Percentiles rank a stretch among this genome's conserved stretches.
Conservation (phyloP, 2,888 invertebrate species). For the Conistra vaccinii region DNA sequence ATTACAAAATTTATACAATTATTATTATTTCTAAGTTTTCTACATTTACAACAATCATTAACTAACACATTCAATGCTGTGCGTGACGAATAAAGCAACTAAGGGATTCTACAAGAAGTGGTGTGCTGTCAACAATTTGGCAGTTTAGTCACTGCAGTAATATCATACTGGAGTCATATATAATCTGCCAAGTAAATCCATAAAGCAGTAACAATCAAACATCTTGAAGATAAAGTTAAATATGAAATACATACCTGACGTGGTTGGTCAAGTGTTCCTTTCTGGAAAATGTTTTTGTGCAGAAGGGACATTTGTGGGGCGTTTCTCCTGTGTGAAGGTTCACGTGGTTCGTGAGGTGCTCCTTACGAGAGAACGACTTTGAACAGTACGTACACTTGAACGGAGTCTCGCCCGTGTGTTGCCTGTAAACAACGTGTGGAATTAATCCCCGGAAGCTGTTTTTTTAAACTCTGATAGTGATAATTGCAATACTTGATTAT, state of each 20-base stretch:
- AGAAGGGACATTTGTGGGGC: conserved; percentile 94
- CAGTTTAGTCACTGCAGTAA: conserved; percentile 14
- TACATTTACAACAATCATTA: conserved; percentile 27
- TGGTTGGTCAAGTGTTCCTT: conserved; percentile 94
- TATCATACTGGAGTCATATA: conserved; percentile 4
- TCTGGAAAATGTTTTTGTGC: conserved; percentile 93
- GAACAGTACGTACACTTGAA: conserved; percentile 94
- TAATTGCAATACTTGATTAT: conserved; percentile 2
- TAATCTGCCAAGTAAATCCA: conserved; percentile 10
- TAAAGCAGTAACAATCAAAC: background rate
- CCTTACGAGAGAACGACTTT: conserved; percentile 93
- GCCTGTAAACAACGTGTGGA: conserved; percentile 82
- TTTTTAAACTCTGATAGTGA: conserved; percentile 3
- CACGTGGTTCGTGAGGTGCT: conserved; percentile 96
- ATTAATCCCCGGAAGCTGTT: conserved; percentile 33
- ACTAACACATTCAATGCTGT: conserved; percentile 41
- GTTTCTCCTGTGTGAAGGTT: conserved; percentile 94
- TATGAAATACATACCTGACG: conserved; percentile 79
- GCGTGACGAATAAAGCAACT: conserved; percentile 36
- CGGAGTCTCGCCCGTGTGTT: conserved; percentile 95
- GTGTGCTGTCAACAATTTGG: background rate
- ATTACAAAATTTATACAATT: background rate
- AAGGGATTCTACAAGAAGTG: conserved; percentile 28
- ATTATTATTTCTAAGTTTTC: background rate
- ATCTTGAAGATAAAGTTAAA: conserved; percentile 9